A percentile compares a stretch with the other conserved stretches of the same genome.
These are phyloP conservation scores for Thysanoteuthis rhombus DNA, from an alignment of 2,888 invertebrate species.

Conservation along the genomic window DNA sequence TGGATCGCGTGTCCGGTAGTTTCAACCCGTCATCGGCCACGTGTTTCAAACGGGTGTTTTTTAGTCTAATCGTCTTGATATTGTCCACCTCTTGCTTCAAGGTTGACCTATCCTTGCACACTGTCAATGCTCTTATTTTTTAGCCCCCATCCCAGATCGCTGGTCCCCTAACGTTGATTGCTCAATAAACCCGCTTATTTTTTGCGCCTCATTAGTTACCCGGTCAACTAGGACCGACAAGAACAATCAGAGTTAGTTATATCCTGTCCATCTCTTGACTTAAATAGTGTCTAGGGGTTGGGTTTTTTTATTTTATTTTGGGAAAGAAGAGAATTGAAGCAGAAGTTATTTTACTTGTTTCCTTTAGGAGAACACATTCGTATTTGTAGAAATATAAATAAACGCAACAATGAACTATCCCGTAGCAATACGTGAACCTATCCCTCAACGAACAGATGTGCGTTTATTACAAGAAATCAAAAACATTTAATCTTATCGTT, in stretches of 20 bases:
- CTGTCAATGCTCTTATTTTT: neutral
- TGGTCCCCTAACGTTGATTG: neutral
- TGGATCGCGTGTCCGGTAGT: neutral
- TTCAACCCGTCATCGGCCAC: neutral
- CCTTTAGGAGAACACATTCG: no score
- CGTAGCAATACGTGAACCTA: no score
- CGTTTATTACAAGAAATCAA: no score
- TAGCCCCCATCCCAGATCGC: no score
- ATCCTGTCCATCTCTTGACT: neutral
- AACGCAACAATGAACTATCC: no score
- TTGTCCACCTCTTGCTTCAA: neutral
- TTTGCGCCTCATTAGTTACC: neutral
- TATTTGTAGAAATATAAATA: no score
- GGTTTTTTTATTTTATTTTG: no score
- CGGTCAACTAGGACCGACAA: neutral
- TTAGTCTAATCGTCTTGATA: neutral
- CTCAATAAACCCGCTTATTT: neutral
- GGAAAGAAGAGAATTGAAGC: no score
- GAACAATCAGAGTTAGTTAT: neutral
- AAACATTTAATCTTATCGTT: no score
- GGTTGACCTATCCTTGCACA: neutral
- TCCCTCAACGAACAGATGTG: no score
- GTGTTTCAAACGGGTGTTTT: neutral
- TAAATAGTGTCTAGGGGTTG: neutral
- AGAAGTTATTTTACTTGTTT: no score